Evolutionary conservation across 2,888 invertebrate species (phyloP).

Genomic region (Calameuta pallipes): DNA sequence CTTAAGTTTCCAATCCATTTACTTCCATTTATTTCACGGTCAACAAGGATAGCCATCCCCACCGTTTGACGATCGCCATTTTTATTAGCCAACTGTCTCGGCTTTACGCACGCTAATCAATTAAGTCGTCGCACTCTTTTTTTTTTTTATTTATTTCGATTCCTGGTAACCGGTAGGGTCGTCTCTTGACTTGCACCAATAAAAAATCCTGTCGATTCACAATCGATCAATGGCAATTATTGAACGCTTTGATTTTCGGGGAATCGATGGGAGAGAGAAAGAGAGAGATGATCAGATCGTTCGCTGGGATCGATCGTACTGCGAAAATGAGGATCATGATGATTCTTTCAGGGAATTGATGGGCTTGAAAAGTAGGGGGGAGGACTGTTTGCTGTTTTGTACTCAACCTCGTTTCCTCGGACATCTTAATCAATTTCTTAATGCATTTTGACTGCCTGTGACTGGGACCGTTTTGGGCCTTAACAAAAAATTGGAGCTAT

Average conservation of each 20-base stretch:
- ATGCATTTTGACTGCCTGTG: neutral
- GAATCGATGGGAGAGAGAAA: neutral
- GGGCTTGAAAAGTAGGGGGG: neutral
- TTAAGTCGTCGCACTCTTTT: conserved; percentile 11
- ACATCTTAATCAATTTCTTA: neutral
- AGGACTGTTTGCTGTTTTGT: neutral
- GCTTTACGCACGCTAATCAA: conserved; percentile 15
- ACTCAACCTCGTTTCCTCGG: neutral
- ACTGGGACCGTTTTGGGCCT: no score
- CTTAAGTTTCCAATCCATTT: conserved; percentile 5
- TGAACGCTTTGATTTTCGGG: neutral
- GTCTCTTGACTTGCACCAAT: neutral
- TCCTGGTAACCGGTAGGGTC: neutral
- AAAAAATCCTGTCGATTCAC: neutral
- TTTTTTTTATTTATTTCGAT: neutral
- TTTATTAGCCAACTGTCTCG: conserved; percentile 34
- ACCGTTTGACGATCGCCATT: conserved; percentile 19
- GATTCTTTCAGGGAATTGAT: neutral
- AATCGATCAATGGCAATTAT: neutral
- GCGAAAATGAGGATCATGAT: neutral
- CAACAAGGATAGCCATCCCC: conserved; percentile 19
- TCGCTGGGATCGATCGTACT: neutral
- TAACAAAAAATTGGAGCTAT: neutral
- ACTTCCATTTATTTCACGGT: neutral
- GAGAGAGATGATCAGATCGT: neutral